Percentiles rank a stretch among this genome's conserved stretches.
Conservation (phyloP, 2,113 vertebrate genomes). For the Onychorhynchus coronatus region DNA sequence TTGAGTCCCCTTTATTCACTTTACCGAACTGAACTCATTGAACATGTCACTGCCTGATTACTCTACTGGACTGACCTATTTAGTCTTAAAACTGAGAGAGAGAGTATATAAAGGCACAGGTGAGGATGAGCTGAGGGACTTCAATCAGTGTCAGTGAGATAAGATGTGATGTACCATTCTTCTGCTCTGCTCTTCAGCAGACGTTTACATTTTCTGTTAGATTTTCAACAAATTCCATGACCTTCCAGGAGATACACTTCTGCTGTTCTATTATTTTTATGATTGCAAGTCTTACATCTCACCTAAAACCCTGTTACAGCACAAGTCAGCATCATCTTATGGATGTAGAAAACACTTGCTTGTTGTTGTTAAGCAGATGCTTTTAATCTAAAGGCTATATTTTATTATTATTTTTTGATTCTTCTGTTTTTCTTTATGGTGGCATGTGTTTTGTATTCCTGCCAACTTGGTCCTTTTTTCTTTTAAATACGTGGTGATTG, state of each 20-base stretch:
- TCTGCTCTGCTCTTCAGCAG: background rate
- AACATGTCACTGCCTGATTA: background rate
- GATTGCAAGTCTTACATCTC: background rate
- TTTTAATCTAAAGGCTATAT: background rate
- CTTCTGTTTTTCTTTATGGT: background rate
- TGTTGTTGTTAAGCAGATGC: background rate
- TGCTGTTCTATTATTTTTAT: background rate
- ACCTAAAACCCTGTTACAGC: background rate
- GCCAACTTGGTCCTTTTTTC: accelerated
- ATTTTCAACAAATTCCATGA: accelerated
- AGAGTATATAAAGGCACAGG: background rate
- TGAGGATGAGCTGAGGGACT: background rate
- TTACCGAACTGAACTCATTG: background rate
- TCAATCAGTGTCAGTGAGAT: background rate
- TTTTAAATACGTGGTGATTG: accelerated
- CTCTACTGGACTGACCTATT: background rate
- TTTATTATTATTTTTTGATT: background rate
- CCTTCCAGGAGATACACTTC: background rate
- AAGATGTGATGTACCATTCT: background rate
- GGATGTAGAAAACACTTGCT: accelerated
- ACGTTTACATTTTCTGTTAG: background rate
- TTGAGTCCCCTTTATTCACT: background rate
- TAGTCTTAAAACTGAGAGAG: too few relatives aligned
- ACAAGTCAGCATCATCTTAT: accelerated
- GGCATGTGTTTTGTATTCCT: background rate